Conservation (phyloP, 1,140 invertebrate genomes). For the Lepidurus couesii region DNA sequence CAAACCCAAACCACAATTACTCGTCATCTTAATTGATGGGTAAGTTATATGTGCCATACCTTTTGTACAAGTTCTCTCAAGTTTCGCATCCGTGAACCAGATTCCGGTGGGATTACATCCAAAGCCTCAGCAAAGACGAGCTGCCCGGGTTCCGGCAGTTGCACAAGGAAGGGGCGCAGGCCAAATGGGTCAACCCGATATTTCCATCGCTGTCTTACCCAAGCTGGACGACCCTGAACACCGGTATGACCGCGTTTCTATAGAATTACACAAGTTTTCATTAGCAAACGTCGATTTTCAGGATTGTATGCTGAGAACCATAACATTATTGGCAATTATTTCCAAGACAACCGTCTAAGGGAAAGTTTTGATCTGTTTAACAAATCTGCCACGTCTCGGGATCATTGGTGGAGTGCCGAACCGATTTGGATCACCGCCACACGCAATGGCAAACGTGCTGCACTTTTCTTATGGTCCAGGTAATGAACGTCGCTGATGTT, state of each 20-base stretch:
- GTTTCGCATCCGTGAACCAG: slow-evolving; percentile 41
- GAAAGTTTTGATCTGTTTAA: slow-evolving; percentile 35
- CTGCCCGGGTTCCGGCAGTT: slow-evolving; percentile 40
- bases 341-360: slow-evolving; percentile 28
- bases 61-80: neutral
- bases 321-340: slow-evolving; percentile 37
- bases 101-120: slow-evolving; percentile 44
- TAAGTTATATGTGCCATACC: neutral
- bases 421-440: slow-evolving; percentile 37
- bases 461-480: slow-evolving; percentile 34
- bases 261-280: neutral
- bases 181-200: slow-evolving; percentile 41
- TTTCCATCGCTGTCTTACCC: slow-evolving; percentile 43
- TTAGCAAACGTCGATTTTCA: neutral
- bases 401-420: slow-evolving; percentile 35
- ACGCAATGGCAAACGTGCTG: slow-evolving; percentile 32
- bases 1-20: slow-evolving; percentile 28
- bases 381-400: slow-evolving; percentile 24
- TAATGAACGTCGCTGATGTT: neutral
- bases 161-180: slow-evolving; percentile 42
- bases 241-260: slow-evolving; percentile 35
- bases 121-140: slow-evolving; percentile 37
- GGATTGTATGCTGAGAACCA: slow-evolving; percentile 36
- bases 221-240: slow-evolving; percentile 41
- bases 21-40: slow-evolving; percentile 33